Conservation (phyloP, 2,888 invertebrate species). For the Pterobdella sp. region DNA sequence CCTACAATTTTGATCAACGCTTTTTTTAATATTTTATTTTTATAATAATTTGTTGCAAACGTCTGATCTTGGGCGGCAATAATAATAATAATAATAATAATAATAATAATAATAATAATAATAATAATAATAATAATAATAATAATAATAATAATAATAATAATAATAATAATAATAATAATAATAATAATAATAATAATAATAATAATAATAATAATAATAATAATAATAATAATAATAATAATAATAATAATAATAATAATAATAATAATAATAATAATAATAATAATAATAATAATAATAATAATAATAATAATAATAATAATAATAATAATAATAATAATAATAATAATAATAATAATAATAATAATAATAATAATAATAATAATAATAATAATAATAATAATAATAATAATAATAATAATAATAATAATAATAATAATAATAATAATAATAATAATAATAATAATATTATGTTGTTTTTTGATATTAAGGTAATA, state of each 20-base stretch:
- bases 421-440: conserved; percentile 1
- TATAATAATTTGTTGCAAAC: too few species aligned
- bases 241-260: neutral
- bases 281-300: conserved; percentile 8
- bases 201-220: conserved; percentile 2
- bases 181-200: neutral
- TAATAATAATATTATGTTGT: conserved; percentile 9
- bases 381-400: neutral
- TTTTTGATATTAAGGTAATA: neutral
- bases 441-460: conserved; percentile 1
- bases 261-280: neutral
- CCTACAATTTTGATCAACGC: too few species aligned
- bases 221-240: conserved; percentile 11
- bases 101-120: too few species aligned
- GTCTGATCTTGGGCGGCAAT: too few species aligned
- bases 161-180: neutral
- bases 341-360: neutral
- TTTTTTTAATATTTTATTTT: too few species aligned
- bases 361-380: neutral
- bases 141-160: too few species aligned
- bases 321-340: neutral
- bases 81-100: too few species aligned
- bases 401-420: neutral
- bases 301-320: neutral
- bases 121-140: too few species aligned